A percentile compares a stretch with the other conserved stretches of the same genome.
phyloP scores from a whole-genome alignment of 2,888 invertebrate species.

The Candidula unifasciata region DNA sequence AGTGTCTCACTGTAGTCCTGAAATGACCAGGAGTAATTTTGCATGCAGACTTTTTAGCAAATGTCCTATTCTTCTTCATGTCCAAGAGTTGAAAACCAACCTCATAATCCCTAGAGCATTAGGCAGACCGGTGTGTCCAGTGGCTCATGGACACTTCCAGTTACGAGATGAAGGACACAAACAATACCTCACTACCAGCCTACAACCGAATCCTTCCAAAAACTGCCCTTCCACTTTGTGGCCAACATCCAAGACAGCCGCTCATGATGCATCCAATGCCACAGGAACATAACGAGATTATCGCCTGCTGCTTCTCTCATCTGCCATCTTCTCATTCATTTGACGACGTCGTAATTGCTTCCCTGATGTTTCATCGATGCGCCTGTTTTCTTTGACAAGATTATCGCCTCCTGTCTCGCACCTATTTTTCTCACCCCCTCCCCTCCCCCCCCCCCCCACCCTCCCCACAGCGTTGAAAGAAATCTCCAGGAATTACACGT shows the following conservation, averaged over 20 bases:
- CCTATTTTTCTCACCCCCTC: neutral
- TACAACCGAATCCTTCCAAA: neutral
- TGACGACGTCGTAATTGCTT: neutral
- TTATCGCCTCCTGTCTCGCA: neutral
- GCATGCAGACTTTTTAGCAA: too few relatives aligned
- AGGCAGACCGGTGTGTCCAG: too few relatives aligned
- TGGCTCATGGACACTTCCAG: too few relatives aligned
- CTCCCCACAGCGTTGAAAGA: neutral
- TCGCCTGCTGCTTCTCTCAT: neutral
- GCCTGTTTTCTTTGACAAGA: constrained; percentile 1
- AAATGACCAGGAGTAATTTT: too few relatives aligned
- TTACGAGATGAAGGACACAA: too few relatives aligned
- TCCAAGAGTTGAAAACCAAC: too few relatives aligned
- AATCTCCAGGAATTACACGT: neutral
- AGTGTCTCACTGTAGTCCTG: too few relatives aligned
- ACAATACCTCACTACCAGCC: too few relatives aligned
- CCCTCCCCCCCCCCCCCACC: too few relatives aligned
- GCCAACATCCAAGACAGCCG: neutral
- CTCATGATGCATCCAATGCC: neutral
- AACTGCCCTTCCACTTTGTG: constrained; percentile 12
- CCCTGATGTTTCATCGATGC: neutral
- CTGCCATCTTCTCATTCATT: neutral
- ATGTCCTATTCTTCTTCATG: too few relatives aligned
- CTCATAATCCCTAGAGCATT: too few relatives aligned
- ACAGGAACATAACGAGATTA: neutral